Percentiles rank a stretch among this genome's conserved stretches.
These are phyloP conservation scores for Manacus vitellinus DNA, from an alignment of 2,113 vertebrate species.

Conservation along the genomic window DNA sequence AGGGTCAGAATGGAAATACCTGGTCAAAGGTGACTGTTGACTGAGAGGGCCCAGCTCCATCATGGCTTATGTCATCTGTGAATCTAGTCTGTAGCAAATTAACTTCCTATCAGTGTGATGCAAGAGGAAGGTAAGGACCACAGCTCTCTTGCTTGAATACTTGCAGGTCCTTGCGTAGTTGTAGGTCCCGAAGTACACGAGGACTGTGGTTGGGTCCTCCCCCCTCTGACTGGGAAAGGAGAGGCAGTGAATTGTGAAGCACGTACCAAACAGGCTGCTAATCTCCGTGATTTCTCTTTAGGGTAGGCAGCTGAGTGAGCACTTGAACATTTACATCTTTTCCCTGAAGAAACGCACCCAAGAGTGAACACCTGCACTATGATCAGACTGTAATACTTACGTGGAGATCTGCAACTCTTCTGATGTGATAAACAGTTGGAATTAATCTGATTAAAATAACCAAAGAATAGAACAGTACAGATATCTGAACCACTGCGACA, in stretches of 20 bases:
- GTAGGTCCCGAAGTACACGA: fast-evolving
- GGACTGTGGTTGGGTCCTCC: background rate
- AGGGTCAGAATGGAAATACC: background rate
- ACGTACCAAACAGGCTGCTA: background rate
- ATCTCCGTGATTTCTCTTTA: background rate
- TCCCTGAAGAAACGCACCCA: slow-evolving; percentile 52
- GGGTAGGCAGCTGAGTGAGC: slow-evolving; percentile 62
- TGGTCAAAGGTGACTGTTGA: background rate
- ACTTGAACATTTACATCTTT: slow-evolving; percentile 64
- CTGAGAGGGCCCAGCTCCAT: background rate
- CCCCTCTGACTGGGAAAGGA: background rate
- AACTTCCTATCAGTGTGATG: background rate
- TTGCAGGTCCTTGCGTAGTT: background rate
- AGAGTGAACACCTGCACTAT: background rate
- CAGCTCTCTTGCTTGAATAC: background rate
- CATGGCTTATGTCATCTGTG: background rate
- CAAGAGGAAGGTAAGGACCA: background rate
- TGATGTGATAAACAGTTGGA: background rate
- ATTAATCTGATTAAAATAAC: background rate
- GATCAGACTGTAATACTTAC: background rate
- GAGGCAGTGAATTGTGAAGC: background rate
- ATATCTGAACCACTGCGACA: background rate
- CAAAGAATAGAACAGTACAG: background rate
- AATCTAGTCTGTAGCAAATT: background rate
- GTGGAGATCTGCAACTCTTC: background rate